A percentile compares a stretch with the other conserved stretches of the same genome.
Conservation (phyloP, 2,797 vertebrate species). For the Artibeus lituratus region DNA sequence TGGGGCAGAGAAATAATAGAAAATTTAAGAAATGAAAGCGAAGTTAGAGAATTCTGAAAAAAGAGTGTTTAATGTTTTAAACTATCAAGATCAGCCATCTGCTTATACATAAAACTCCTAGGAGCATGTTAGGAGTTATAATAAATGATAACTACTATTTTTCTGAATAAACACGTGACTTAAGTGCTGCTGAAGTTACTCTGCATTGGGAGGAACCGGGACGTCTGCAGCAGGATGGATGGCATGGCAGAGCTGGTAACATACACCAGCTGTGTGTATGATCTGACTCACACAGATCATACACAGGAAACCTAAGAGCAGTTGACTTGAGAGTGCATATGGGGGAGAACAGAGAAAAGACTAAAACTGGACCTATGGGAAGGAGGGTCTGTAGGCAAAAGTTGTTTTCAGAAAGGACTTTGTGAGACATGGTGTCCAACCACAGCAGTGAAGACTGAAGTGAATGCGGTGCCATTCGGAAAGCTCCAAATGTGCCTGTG, state of each 20-base stretch:
- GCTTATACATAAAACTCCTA: background rate
- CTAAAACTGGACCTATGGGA: background rate
- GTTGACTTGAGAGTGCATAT: background rate
- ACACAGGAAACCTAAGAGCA: background rate
- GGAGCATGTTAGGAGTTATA: background rate
- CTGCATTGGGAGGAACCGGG: background rate
- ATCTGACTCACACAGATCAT: background rate
- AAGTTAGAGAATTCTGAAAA: background rate
- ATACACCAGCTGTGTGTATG: background rate
- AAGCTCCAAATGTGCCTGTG: background rate
- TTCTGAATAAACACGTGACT: background rate
- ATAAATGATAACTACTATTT: background rate
- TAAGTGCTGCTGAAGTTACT: background rate
- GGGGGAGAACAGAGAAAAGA: background rate
- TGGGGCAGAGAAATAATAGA: background rate
- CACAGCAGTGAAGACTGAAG: background rate
- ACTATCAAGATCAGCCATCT: background rate
- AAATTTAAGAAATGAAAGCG: background rate
- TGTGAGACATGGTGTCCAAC: background rate
- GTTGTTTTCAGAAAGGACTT: background rate
- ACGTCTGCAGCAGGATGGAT: background rate
- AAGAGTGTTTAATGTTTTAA: background rate
- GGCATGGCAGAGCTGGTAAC: background rate
- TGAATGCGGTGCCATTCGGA: background rate
- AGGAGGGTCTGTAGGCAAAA: background rate